phyloP scores from a whole-genome alignment of 2,888 invertebrate species.

The Amaurobius ferox region DNA sequence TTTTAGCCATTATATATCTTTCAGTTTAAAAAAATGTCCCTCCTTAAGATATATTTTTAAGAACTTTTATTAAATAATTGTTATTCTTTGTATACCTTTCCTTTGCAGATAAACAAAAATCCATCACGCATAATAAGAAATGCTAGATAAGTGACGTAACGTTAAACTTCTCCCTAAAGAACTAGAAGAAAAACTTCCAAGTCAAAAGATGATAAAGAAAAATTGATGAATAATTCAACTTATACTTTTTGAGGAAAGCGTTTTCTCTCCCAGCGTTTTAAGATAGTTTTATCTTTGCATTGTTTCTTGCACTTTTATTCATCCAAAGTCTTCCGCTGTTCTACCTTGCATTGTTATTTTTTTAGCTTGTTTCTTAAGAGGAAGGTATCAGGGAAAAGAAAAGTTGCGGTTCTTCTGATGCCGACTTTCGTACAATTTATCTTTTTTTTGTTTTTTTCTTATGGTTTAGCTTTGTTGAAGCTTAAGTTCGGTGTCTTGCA shows the following conservation, averaged over 20 bases:
- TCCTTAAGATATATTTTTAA: too few relatives aligned
- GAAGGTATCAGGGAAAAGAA: too few relatives aligned
- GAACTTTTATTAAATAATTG: too few relatives aligned
- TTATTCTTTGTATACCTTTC: too few relatives aligned
- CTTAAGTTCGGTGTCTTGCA: too few relatives aligned
- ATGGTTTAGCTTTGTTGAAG: too few relatives aligned
- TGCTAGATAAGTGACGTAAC: neutral
- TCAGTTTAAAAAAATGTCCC: too few relatives aligned
- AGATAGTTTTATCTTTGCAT: conserved; percentile 10
- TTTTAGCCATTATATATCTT: too few relatives aligned
- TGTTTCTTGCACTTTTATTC: conserved; percentile 3
- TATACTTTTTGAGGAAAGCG: neutral
- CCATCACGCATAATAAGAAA: neutral
- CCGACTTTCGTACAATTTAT: too few relatives aligned
- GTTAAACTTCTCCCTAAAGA: neutral
- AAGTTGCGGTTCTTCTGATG: too few relatives aligned
- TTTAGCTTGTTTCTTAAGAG: neutral
- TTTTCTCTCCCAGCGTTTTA: neutral
- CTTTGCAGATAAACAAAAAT: too few relatives aligned
- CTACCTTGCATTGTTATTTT: neutral
- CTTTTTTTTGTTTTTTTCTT: too few relatives aligned
- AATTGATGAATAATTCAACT: conserved; percentile 8
- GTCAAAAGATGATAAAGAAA: neutral
- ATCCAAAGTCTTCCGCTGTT: neutral
- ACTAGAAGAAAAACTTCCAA: neutral